Conservation (phyloP, 2,797 vertebrate genomes). For the Yasuhikotakia modesta region DNA sequence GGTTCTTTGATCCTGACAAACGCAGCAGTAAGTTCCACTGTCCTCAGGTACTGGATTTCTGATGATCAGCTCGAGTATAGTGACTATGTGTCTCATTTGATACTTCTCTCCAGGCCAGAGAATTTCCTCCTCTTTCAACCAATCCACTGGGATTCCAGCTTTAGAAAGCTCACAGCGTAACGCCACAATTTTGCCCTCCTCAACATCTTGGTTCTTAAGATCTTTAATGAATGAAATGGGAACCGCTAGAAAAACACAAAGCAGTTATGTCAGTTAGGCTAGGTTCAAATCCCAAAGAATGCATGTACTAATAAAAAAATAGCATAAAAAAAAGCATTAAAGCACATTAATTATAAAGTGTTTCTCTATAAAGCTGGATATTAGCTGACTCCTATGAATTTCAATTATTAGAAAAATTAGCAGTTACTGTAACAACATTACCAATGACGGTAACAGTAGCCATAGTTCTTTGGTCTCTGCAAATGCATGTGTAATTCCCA, state of each 20-base stretch:
- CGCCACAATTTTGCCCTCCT: conserved; percentile 73
- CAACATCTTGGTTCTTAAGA: conserved; percentile 70
- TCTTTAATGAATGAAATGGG: conserved; percentile 75
- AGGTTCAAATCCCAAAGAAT: not conserved
- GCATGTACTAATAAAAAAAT: not conserved
- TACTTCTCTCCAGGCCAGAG: conserved; percentile 78
- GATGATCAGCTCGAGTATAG: conserved; percentile 81
- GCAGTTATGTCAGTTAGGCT: not conserved
- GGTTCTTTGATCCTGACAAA: conserved; percentile 85
- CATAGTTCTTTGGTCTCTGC: conserved; percentile 74
- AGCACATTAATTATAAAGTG: too few species aligned
- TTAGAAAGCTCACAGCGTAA: conserved; percentile 84
- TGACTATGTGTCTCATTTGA: conserved; percentile 79
- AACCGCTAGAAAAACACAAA: conserved; percentile 63
- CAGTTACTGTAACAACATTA: not conserved
- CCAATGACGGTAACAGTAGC: conserved; percentile 64
- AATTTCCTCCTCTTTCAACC: conserved; percentile 73
- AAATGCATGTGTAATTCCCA: conserved; percentile 67
- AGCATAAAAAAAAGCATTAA: not conserved
- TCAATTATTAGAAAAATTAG: not conserved
- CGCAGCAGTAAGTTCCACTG: conserved; percentile 84
- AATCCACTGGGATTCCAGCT: conserved; percentile 71
- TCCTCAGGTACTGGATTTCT: conserved; percentile 80
- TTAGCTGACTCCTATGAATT: not conserved
- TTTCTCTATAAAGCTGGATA: not conserved